These are phyloP conservation scores for Pundamilia nyererei DNA, from an alignment of 2,113 vertebrate genomes.

Conservation along the genomic window DNA sequence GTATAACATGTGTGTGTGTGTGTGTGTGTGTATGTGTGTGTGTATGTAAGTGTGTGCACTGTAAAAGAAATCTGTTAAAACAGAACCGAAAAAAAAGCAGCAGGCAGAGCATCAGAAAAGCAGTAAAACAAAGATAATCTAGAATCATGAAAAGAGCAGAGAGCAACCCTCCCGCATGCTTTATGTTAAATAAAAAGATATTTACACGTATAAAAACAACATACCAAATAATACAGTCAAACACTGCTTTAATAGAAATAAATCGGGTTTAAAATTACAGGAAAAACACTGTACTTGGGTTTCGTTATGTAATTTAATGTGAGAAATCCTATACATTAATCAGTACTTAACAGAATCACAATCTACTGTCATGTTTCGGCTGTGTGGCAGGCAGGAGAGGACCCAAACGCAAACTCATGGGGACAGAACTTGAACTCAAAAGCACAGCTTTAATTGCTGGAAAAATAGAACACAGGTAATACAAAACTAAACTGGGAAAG, in stretches of 20 bases:
- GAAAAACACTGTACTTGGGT: neutral
- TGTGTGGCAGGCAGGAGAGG: no score
- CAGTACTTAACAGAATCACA: neutral
- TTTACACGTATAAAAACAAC: neutral
- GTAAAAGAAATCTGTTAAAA: neutral
- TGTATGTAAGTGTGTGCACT: neutral
- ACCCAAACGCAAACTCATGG: no score
- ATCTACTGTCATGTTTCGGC: neutral
- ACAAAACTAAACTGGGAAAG: no score
- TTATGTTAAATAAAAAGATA: neutral
- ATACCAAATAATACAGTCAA: neutral
- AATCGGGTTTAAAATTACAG: neutral
- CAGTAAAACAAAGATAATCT: neutral
- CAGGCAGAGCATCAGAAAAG: neutral
- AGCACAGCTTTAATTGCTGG: no score
- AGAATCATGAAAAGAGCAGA: neutral
- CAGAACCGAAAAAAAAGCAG: neutral
- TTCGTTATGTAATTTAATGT: neutral
- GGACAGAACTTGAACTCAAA: no score
- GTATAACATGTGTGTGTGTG: neutral
- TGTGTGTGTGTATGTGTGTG: neutral
- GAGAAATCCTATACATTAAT: neutral
- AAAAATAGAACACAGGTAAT: no score
- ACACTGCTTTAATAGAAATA: neutral
- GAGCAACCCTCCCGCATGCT: fast-evolving